Percentiles rank a stretch among this genome's conserved stretches.
These are phyloP conservation scores for Montipora foliosa DNA, from an alignment of 64 coral and sea anemone genomes.

Conservation along the genomic window DNA sequence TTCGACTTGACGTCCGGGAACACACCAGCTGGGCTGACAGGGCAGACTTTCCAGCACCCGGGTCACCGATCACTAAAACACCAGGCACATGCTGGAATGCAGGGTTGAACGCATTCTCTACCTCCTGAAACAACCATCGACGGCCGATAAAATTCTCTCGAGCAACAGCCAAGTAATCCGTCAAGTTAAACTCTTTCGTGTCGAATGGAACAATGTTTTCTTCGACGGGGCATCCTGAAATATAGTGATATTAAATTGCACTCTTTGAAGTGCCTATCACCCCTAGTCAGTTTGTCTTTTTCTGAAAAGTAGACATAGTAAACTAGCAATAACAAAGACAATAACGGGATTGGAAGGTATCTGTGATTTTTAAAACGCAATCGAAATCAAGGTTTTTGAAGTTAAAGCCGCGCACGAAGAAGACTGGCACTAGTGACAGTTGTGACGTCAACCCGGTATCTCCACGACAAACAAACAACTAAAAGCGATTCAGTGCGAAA, in stretches of 20 bases:
- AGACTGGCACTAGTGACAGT: too few species aligned
- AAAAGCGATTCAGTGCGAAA: too few species aligned
- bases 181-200: conserved; percentile 55
- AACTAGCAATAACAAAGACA: too few species aligned
- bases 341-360: too few species aligned
- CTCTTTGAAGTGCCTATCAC: too few species aligned
- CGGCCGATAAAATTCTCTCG: conserved; percentile 72
- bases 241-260: background rate
- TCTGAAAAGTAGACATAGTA: too few species aligned
- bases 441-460: too few species aligned
- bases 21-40: conserved; percentile 70
- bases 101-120: conserved; percentile 35
- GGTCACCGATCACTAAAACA: conserved; percentile 61
- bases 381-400: too few species aligned
- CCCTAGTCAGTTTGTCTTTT: too few species aligned
- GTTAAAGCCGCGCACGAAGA: too few species aligned
- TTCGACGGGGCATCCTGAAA: conserved; percentile 27
- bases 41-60: conserved; percentile 82
- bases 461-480: too few species aligned
- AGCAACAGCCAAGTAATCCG: conserved; percentile 51
- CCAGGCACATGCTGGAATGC: background rate
- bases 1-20: conserved; percentile 68
- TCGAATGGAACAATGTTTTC: conserved; percentile 17
- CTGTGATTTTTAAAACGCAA: too few species aligned
- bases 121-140: conserved; percentile 69